phyloP scores from a whole-genome alignment of 2,888 invertebrate species.

The Drosophila pegasa region DNA sequence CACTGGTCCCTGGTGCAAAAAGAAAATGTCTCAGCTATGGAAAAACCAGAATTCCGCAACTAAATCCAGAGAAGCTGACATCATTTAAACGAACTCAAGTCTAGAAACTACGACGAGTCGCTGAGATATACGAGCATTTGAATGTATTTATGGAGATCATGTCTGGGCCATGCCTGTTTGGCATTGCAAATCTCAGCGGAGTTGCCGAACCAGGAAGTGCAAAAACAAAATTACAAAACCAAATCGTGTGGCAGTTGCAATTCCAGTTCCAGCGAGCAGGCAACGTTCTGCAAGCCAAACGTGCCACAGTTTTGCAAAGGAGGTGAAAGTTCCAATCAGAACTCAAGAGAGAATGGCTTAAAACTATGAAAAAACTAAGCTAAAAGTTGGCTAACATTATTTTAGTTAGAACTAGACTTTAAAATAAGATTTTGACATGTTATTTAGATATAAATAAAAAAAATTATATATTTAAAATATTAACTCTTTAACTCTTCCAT shows the following conservation, averaged over 20 bases:
- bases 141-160: conserved; percentile 70
- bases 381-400: not conserved
- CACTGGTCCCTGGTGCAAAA: conserved; percentile 65
- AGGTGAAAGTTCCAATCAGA: conserved; percentile 23
- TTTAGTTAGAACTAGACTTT: too few species aligned
- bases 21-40: conserved; percentile 36
- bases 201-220: conserved; percentile 63
- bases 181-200: conserved; percentile 67
- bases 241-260: conserved; percentile 30
- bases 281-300: not conserved
- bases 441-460: too few species aligned
- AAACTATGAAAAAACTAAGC: not conserved
- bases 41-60: conserved; percentile 46
- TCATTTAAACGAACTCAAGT: conserved; percentile 49
- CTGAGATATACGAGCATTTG: conserved; percentile 27
- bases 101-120: conserved; percentile 30
- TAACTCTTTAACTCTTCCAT: accelerated
- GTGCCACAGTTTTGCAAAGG: conserved; percentile 4
- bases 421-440: too few species aligned
- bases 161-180: conserved; percentile 64
- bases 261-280: conserved; percentile 9
- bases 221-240: conserved; percentile 6
- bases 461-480: too few species aligned
- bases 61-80: conserved; percentile 54
- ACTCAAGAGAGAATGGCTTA: too few species aligned